phyloP scores from a whole-genome alignment of 2,888 invertebrate species.

The Mesorhabditis belari region DNA sequence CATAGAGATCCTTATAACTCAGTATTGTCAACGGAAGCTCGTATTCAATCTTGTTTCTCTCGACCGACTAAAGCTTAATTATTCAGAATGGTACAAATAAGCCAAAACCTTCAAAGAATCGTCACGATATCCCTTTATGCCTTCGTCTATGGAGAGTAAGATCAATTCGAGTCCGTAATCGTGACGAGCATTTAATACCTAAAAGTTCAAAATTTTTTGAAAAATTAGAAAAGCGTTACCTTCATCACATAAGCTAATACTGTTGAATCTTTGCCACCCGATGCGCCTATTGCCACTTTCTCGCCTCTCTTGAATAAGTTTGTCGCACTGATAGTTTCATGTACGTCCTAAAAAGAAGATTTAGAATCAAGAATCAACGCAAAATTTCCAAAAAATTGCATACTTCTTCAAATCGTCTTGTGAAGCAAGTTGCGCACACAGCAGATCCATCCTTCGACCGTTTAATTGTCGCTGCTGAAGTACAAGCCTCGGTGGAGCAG shows the following conservation, averaged over 20 bases:
- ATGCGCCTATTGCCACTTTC: constrained; percentile 51
- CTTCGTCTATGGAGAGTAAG: constrained; percentile 88
- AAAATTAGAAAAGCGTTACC: constrained; percentile 3
- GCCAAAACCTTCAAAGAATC: constrained; percentile 78
- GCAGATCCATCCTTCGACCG: constrained; percentile 44
- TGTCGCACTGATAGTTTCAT: constrained; percentile 43
- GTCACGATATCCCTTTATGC: constrained; percentile 83
- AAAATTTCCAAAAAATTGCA: neutral
- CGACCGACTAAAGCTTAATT: constrained; percentile 62
- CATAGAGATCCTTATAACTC: constrained; percentile 86
- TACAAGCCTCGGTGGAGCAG: constrained; percentile 7
- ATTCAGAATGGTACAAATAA: neutral
- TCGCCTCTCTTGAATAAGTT: constrained; percentile 46
- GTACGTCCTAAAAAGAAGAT: constrained; percentile 41
- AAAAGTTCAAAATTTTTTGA: constrained; percentile 54
- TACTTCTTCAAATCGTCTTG: constrained; percentile 44
- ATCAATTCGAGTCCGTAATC: constrained; percentile 81
- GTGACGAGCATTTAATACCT: constrained; percentile 80
- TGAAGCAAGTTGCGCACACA: constrained; percentile 47
- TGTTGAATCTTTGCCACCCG: constrained; percentile 72
- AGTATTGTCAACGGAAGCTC: constrained; percentile 84
- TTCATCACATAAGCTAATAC: constrained; percentile 81
- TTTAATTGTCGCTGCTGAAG: constrained; percentile 28
- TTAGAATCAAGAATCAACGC: too few relatives aligned
- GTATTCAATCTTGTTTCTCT: constrained; percentile 86